Conservation (phyloP, 2,888 invertebrate species). For the Timema podura region DNA sequence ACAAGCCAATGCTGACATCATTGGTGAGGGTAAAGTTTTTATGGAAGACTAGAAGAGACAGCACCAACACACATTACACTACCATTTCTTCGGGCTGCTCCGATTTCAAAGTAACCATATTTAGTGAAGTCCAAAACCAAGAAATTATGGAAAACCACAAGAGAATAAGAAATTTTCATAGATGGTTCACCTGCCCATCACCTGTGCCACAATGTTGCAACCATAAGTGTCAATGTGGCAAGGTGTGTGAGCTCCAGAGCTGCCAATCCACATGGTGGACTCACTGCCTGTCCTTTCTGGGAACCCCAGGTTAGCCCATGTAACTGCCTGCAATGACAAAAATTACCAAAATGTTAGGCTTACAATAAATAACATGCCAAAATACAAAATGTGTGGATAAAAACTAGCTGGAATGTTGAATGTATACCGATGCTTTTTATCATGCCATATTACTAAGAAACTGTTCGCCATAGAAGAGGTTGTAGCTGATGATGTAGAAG, state of each 20-base stretch:
- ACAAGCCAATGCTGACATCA: too few species aligned
- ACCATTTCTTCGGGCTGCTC: too few species aligned
- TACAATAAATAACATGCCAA: not conserved
- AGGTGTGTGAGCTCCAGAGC: constrained; percentile 82
- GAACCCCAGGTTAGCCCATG: constrained; percentile 71
- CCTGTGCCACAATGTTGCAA: constrained; percentile 85
- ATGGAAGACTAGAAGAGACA: not conserved
- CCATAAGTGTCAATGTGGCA: constrained; percentile 95
- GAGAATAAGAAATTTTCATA: too few species aligned
- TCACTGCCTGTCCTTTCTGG: constrained; percentile 59
- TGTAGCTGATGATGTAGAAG: too few species aligned
- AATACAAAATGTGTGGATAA: too few species aligned
- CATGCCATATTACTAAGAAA: too few species aligned
- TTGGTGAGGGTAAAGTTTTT: not conserved
- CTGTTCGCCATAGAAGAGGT: too few species aligned
- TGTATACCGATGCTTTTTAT: too few species aligned
- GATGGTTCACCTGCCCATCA: constrained; percentile 84
- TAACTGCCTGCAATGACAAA: constrained; percentile 44
- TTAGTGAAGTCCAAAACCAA: too few species aligned
- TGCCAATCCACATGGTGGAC: constrained; percentile 86
- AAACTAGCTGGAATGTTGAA: too few species aligned
- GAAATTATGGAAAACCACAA: too few species aligned
- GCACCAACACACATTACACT: not conserved
- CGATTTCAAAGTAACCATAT: too few species aligned
- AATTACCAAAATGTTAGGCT: not conserved